Percentiles rank a stretch among this genome's conserved stretches.
phyloP scores from a whole-genome alignment of 2,888 invertebrate genomes.

The Lasioglossum villosulum region DNA sequence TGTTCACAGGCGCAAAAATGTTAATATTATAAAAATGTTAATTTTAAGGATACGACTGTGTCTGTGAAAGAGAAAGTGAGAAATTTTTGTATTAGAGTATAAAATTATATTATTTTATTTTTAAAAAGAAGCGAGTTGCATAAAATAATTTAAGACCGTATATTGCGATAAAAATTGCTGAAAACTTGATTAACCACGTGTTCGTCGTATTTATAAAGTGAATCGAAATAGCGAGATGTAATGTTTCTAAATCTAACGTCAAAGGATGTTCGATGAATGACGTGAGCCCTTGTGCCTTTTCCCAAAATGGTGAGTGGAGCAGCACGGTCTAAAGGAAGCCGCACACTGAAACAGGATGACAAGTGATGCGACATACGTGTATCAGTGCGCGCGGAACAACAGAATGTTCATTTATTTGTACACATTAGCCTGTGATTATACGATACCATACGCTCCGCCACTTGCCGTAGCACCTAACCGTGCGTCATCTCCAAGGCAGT shows the following conservation, averaged over 20 bases:
- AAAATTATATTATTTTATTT: too few relatives aligned
- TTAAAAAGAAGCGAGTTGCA: too few relatives aligned
- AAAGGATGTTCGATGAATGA: background rate
- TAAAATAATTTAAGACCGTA: background rate
- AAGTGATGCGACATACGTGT: background rate
- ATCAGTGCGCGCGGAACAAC: slow-evolving; percentile 5
- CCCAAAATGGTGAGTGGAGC: background rate
- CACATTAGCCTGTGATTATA: slow-evolving; percentile 12
- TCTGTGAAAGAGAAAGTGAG: too few relatives aligned
- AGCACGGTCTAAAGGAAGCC: background rate
- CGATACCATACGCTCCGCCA: background rate
- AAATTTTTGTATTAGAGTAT: too few relatives aligned
- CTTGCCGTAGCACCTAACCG: background rate
- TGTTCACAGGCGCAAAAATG: too few relatives aligned
- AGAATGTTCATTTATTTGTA: slow-evolving; percentile 20
- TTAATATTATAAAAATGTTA: too few relatives aligned
- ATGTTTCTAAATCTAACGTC: background rate
- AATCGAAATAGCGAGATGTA: background rate
- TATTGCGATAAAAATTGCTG: background rate
- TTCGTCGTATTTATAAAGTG: background rate
- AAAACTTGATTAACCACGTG: background rate
- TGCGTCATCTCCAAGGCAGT: background rate
- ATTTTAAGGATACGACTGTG: too few relatives aligned
- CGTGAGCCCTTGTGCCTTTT: background rate
- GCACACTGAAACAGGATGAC: background rate